These are phyloP conservation scores for Paramuricea clavata DNA, from an alignment of 92 coral and sea anemone genomes.

Conservation along the genomic window DNA sequence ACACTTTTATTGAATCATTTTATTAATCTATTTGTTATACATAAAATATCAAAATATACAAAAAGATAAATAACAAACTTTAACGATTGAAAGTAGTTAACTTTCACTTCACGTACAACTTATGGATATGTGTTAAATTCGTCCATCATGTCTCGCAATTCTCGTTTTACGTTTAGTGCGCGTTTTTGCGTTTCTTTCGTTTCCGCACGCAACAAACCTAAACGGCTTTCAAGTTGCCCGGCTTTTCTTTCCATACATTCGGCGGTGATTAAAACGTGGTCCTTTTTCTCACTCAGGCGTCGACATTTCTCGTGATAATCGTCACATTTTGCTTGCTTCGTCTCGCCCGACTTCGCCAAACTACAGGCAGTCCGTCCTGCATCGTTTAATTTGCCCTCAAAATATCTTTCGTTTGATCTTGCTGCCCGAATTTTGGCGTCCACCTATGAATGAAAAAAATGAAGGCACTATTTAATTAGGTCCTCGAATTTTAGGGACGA, in stretches of 20 bases:
- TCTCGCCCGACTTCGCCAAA: slow-evolving; percentile 22
- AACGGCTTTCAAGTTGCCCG: neutral
- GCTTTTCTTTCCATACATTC: slow-evolving; percentile 36
- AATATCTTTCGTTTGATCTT: slow-evolving; percentile 20
- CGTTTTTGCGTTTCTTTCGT: neutral
- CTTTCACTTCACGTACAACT: neutral
- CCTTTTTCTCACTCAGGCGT: slow-evolving; percentile 7
- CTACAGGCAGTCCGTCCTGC: neutral
- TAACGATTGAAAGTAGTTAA: neutral
- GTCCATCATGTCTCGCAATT: slow-evolving; percentile 19
- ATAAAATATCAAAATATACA: too few relatives aligned
- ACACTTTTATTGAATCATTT: too few relatives aligned
- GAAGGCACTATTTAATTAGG: neutral
- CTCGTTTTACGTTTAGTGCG: neutral
- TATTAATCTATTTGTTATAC: too few relatives aligned
- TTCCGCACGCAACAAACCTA: slow-evolving; percentile 1
- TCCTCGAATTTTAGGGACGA: too few relatives aligned
- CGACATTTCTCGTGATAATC: slow-evolving; percentile 25
- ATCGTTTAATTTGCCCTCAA: slow-evolving; percentile 13
- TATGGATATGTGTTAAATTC: slow-evolving; percentile 7
- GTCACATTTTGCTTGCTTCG: slow-evolving; percentile 31
- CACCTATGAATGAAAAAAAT: neutral
- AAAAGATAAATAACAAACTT: neutral
- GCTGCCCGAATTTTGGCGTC: slow-evolving; percentile 28
- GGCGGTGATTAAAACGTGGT: slow-evolving; percentile 3